Conservation (phyloP, 1,140 invertebrate genomes). For the Tetragonula clypearis region DNA sequence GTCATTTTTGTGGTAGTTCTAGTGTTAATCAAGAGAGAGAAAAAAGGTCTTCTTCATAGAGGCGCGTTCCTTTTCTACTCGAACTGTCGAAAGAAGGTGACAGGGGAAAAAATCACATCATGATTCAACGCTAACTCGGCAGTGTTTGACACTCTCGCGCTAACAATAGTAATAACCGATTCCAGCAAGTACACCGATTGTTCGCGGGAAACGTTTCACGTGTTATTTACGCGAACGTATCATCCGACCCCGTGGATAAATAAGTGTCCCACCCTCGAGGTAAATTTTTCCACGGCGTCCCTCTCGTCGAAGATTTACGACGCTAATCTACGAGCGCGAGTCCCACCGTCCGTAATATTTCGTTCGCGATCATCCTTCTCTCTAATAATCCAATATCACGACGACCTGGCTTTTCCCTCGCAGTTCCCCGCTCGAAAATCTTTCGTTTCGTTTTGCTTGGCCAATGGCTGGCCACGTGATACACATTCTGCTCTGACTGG, state of each 20-base stretch:
- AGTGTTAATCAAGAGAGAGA: no score
- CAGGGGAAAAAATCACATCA: no score
- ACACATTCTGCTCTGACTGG: neutral
- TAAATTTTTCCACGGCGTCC: conserved; percentile 37
- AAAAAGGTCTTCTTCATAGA: no score
- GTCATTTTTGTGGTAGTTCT: no score
- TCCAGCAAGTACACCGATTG: no score
- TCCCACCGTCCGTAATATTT: conserved; percentile 19
- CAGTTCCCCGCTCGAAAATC: neutral
- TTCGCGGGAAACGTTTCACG: conserved; percentile 4
- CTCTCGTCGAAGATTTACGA: conserved; percentile 42
- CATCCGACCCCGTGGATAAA: conserved; percentile 38
- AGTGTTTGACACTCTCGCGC: no score
- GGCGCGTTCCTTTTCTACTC: no score
- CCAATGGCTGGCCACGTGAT: neutral
- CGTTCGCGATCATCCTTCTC: conserved; percentile 12
- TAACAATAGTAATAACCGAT: no score
- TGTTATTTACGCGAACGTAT: conserved; percentile 23
- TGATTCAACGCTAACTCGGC: no score
- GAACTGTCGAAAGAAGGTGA: no score
- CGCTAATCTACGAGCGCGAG: conserved; percentile 47
- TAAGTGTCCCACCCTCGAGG: conserved; percentile 44
- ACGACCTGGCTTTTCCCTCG: neutral
- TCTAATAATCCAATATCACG: conserved; percentile 22
- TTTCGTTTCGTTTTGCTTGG: conserved; percentile 18